phyloP scores from a whole-genome alignment of 2,888 invertebrate genomes.

The Acrobasis suavella region DNA sequence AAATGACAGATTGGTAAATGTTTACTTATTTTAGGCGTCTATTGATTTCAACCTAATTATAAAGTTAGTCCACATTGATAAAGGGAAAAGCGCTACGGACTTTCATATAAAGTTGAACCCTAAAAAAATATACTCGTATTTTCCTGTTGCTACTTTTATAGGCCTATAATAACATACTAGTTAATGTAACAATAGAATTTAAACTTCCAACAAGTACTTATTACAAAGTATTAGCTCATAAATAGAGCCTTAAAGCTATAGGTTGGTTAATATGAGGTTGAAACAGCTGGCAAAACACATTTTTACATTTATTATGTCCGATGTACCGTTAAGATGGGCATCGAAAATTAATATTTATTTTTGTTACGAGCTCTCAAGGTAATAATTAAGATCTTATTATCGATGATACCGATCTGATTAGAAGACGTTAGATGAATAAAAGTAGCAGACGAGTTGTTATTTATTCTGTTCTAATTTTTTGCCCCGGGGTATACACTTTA shows the following conservation, averaged over 20 bases:
- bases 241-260: conserved; percentile 36
- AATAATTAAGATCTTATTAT: conserved; percentile 17
- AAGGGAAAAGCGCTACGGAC: too few relatives aligned
- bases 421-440: conserved; percentile 1
- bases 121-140: too few relatives aligned
- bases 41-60: too few relatives aligned
- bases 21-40: too few relatives aligned
- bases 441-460: conserved; percentile 13
- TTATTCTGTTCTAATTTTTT: conserved; percentile 2
- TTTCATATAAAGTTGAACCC: too few relatives aligned
- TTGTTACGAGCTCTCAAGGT: conserved; percentile 13
- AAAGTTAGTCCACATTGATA: too few relatives aligned
- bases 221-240: conserved; percentile 49
- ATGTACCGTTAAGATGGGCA: conserved; percentile 17
- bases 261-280: conserved; percentile 29
- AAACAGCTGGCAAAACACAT: conserved; percentile 21
- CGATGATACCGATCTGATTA: conserved; percentile 11
- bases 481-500: neutral
- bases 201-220: conserved; percentile 28
- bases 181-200: neutral
- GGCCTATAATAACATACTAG: neutral
- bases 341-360: conserved; percentile 19
- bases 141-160: too few relatives aligned
- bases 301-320: conserved; percentile 12
- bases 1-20: too few relatives aligned